Base-by-base conservation (phyloP, 2,113 vertebrate genomes). In the Leptosomus discolor region DNA sequence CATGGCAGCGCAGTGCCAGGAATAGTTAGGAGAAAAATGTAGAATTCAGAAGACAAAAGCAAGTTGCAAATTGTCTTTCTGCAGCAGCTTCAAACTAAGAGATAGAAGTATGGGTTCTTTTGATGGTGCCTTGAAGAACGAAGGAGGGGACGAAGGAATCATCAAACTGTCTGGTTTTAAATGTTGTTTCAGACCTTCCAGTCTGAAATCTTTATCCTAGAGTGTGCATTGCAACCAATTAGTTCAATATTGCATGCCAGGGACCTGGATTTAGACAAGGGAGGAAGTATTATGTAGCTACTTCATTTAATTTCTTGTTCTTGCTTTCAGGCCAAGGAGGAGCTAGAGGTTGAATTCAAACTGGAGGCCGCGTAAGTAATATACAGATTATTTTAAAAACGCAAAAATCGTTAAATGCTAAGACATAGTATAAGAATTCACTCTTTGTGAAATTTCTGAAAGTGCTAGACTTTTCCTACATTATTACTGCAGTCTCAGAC, bases 341-440 rank as follows among this genome's bases (percentile, higher is more conserved):
- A 98, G 36, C 97, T 99, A 74, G 98, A 98, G 58, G 97, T 99
- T 70, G 98, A 98, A 87, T 99, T 99, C 96, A 96, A 98, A 73
- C 32, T 99, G 85, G 96, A 98, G n/a, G 74, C 95, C 1, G 98
- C 97, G 99, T 99, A 97, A 98, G 98, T 97, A 53, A 86, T 30
- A 41, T 5, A 48, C 15, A 68, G 9, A 19, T 75, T 68, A 26
- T 85, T 89, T 85, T 3, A 6, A 50, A 87, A 88, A 75, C 4
- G 2, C 6, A 80, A 27, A 78, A 85, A 50, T 46, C 8, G 7
- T 54, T 64, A 26, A n/a, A 20, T 53, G 37, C 14, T 78, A 41
- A 87, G 69, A 39, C 22, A 0, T 9, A 58, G 3, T 19, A 50
- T 34, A 45, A 64, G n/a, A 76, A 82, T 10, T 37, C 19, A 50